Base-by-base conservation (phyloP, 30 jellyfish, hydroid and myxozoan species). In the Hydra vulgaris region DNA sequence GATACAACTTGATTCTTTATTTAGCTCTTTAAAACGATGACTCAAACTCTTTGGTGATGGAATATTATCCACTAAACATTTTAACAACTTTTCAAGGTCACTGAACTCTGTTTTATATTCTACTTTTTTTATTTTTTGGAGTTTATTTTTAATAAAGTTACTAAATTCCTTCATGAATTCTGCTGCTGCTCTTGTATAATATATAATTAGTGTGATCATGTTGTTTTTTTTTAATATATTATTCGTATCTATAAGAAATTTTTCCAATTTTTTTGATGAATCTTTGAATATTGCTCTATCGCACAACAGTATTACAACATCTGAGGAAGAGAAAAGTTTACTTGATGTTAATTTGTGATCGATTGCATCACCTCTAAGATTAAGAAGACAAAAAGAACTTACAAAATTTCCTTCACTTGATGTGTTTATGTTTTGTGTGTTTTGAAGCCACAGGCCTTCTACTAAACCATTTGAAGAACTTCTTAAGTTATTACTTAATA, bases 381-480 rank as follows among this genome's bases (percentile, higher is more conserved):
- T 40, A 40, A 40, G 61, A 40, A 40, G 61, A 40, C 61, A 40
- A 40, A 40, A 40, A 3, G 61, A 40, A 40, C 12, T 5, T 40
- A 12, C 5, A 40, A 40, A 40, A 5, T 40, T 12, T 40, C 12
- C 12, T 40, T 40, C 12, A 12, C 8, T 40, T 40, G 61, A 40
- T 5, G 8, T 5, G 61, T 40, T 40, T 12, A 3, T 40, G 61
- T 75, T 26, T 54, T 17, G 21, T 26, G 71, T 23, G 18, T 27
- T 67, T 54, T 8, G 26, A 26, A 25, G 26, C 83, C 83, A 75
- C 17, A 54, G 24, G 1, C 25, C 66, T 75, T 75, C 83, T 21
- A 75, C 83, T 26, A 25, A 25, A 3, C 83, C 83, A 17, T 17
- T 17, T 21, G 72, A n/a, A n/a, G 12, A 8, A 8, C 12, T 24